Percentiles rank a stretch among this genome's conserved stretches.
These are phyloP conservation scores for Asbolus verrucosus DNA, from an alignment of 1,140 invertebrate species.

Conservation along the genomic window DNA sequence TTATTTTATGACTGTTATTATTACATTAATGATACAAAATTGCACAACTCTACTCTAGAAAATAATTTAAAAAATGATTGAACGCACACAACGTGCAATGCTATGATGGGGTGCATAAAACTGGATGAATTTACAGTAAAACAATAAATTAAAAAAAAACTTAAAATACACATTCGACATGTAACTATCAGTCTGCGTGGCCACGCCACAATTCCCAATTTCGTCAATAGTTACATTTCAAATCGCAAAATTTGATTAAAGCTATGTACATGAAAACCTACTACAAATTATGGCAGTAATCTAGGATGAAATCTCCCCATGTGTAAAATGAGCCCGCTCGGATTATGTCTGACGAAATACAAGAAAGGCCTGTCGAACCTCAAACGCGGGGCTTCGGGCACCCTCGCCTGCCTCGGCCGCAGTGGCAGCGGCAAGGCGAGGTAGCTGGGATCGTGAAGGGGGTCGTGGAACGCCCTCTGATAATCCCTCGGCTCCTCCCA, in stretches of 20 bases:
- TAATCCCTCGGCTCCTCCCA: slow-evolving; percentile 62
- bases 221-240: slow-evolving; percentile 40
- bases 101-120: background rate
- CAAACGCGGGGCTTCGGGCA: slow-evolving; percentile 77
- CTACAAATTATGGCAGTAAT: slow-evolving; percentile 73
- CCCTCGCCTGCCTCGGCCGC: slow-evolving; percentile 76
- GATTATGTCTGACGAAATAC: slow-evolving; percentile 88
- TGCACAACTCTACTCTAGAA: background rate
- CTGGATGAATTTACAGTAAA: slow-evolving; percentile 25
- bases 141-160: slow-evolving; percentile 36
- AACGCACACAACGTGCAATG: background rate
- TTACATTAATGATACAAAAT: slow-evolving; percentile 19
- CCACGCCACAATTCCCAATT: too few relatives aligned
- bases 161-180: slow-evolving; percentile 33
- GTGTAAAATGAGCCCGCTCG: slow-evolving; percentile 85
- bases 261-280: slow-evolving; percentile 35
- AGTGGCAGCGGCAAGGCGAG: slow-evolving; percentile 74
- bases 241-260: too few relatives aligned
- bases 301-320: slow-evolving; percentile 88
- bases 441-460: slow-evolving; percentile 71
- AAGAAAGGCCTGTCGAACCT: slow-evolving; percentile 87
- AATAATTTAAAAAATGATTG: slow-evolving; percentile 12
- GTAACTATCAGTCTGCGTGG: slow-evolving; percentile 25
- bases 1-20: too few relatives aligned
- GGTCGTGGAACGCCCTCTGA: slow-evolving; percentile 73